Conservation (phyloP, 1,140 invertebrate genomes). For the Bombyx mandarina region DNA sequence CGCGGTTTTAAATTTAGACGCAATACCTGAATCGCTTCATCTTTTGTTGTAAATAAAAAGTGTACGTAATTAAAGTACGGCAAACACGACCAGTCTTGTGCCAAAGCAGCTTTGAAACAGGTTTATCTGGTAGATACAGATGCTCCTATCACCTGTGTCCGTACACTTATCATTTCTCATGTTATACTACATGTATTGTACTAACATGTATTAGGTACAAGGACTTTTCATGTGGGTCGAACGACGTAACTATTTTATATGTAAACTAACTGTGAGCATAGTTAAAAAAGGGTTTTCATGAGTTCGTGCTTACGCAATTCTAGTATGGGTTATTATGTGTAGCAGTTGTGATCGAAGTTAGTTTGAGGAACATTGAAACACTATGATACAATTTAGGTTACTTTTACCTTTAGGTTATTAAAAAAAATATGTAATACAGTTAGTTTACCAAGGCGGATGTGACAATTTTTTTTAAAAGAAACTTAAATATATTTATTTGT, state of each 20-base stretch:
- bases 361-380: too few species aligned
- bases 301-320: too few species aligned
- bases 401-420: too few species aligned
- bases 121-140: conserved; percentile 20
- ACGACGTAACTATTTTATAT: conserved; percentile 6
- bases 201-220: conserved; percentile 25
- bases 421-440: too few species aligned
- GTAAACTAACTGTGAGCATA: conserved; percentile 1
- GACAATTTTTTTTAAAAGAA: too few species aligned
- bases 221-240: conserved; percentile 24
- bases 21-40: not conserved
- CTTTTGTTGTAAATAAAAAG: not conserved
- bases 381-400: too few species aligned
- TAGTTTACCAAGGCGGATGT: too few species aligned
- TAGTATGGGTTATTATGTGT: too few species aligned
- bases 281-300: too few species aligned
- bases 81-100: conserved; percentile 5
- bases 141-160: conserved; percentile 18
- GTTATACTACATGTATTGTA: conserved; percentile 16
- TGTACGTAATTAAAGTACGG: conserved; percentile 5
- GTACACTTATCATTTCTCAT: conserved; percentile 13
- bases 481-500: too few species aligned
- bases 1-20: not conserved
- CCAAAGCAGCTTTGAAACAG: conserved; percentile 12
- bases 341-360: too few species aligned